Conservation (phyloP, 2,113 vertebrate species). For the Tapirus terrestris region DNA sequence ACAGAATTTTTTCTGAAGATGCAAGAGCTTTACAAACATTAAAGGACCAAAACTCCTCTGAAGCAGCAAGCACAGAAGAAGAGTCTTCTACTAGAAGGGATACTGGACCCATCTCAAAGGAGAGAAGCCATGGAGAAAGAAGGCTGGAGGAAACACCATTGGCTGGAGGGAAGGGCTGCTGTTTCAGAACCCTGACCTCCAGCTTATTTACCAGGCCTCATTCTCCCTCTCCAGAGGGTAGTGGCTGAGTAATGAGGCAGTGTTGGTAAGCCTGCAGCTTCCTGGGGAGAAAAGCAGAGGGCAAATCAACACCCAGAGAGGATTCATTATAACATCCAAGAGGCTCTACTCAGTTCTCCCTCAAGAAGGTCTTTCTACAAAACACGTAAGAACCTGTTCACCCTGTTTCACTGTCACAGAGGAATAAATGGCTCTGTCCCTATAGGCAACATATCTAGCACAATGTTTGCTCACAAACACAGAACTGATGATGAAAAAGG, state of each 20-base stretch:
- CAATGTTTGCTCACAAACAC: slow-evolving; percentile 42
- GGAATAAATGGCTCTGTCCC: slow-evolving; percentile 43
- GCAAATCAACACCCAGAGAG: slow-evolving; percentile 70
- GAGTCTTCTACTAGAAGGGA: neutral
- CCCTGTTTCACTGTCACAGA: slow-evolving; percentile 50
- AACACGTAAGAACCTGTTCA: slow-evolving; percentile 66
- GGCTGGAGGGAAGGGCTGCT: neutral
- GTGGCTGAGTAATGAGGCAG: slow-evolving; percentile 61
- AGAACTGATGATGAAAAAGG: slow-evolving; percentile 20
- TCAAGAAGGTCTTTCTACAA: slow-evolving; percentile 59
- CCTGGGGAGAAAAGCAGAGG: slow-evolving; percentile 63
- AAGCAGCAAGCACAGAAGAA: neutral
- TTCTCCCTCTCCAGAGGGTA: slow-evolving; percentile 59
- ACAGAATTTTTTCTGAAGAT: slow-evolving; percentile 28
- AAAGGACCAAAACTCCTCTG: slow-evolving; percentile 29
- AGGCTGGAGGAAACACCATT: neutral
- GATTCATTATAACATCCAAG: slow-evolving; percentile 56
- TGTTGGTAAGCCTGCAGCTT: slow-evolving; percentile 51
- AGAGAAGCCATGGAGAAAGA: neutral
- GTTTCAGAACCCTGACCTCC: slow-evolving; percentile 11
- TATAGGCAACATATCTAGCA: slow-evolving; percentile 9
- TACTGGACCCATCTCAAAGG: neutral
- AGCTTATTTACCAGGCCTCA: slow-evolving; percentile 12
- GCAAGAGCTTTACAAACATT: neutral
- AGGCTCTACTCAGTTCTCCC: slow-evolving; percentile 52